Evolutionary conservation across 2,113 vertebrate genomes (phyloP), one percentile per base, ranked within the genome.

Genomic region (Etheostoma cragini): DNA sequence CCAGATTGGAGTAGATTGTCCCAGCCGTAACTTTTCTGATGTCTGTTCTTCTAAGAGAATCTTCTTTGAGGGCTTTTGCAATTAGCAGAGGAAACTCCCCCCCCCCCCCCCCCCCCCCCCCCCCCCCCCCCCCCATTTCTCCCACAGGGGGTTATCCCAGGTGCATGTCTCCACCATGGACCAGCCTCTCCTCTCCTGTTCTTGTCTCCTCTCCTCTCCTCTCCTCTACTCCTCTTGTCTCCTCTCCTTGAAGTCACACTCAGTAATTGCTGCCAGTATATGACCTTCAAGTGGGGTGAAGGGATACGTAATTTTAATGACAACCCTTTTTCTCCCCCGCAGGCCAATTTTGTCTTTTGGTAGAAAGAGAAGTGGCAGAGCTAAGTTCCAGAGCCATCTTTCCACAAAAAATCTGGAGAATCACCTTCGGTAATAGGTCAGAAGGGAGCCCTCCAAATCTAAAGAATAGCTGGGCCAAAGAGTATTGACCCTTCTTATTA

Each of bases 391-490:
- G 60, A 89, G 81, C 65, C 86, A 22, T 78, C 82, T 70, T 77
- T 80, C 71, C 70, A 46, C 83, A 60, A 67, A 75, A 85, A 90
- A 82, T 91, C 82, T 85, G 13, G 76, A 90, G 92, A 88, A 87
- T 90, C 88, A 92, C 89, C 92, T 91, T 83, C 82, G 62, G 86
- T 93, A 93, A 92, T 91, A 64, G 87, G 90, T 89, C 92, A 91
- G 82, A 83, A 72, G 91, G 87, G 88, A 91, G 78, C 72, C 67
- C 42, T 87, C 74, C 84, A 81, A 81, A 87, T 78, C 81, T 82
- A 81, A 92, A 91, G 81, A 85, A 88, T 80, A 84, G 85, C 82
- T 60, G 82, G 86, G 87, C 89, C 86, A 93, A 62, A 83, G 88
- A 84, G 89, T 87, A 91, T 86, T 86, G 89, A 89, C 87, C 89